Conservation (phyloP, 1,140 invertebrate species). For the Lepidurus apus region DNA sequence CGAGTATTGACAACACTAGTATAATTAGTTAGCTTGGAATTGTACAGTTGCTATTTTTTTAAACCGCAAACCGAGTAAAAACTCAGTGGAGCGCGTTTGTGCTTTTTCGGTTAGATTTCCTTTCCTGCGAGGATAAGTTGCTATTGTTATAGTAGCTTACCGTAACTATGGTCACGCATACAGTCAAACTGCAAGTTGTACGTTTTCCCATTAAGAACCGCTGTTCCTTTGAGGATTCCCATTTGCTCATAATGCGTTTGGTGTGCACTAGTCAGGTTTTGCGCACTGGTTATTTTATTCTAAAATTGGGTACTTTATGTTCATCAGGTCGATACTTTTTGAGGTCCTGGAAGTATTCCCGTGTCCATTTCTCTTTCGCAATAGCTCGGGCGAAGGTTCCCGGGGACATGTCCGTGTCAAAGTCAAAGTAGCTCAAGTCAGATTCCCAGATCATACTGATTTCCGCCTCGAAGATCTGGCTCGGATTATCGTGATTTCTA, state of each 20-base stretch:
- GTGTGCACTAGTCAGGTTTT: conserved; percentile 51
- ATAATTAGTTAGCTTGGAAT: too few species aligned
- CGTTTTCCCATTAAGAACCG: conserved; percentile 49
- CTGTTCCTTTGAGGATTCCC: conserved; percentile 51
- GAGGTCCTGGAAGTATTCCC: conserved; percentile 57
- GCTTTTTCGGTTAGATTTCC: too few species aligned
- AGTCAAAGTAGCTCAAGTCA: conserved; percentile 53
- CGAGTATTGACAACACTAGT: too few species aligned
- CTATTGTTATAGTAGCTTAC: conserved; percentile 44
- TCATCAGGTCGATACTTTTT: conserved; percentile 50
- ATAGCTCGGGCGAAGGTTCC: conserved; percentile 54
- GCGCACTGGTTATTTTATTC: too few species aligned
- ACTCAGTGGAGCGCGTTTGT: too few species aligned
- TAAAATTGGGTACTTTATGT: conserved; percentile 25
- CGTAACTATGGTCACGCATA: conserved; percentile 63
- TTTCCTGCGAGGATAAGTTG: too few species aligned
- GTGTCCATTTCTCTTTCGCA: conserved; percentile 60
- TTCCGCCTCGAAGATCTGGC: conserved; percentile 40
- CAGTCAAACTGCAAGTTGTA: conserved; percentile 50
- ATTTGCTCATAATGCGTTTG: conserved; percentile 69
- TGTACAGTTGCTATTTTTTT: too few species aligned
- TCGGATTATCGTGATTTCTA: conserved; percentile 30
- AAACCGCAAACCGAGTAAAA: too few species aligned
- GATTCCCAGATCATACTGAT: conserved; percentile 45
- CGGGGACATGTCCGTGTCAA: conserved; percentile 58